These are phyloP conservation scores for Psittacara wagleri DNA, from an alignment of 2,113 vertebrate genomes.

Conservation along the genomic window DNA sequence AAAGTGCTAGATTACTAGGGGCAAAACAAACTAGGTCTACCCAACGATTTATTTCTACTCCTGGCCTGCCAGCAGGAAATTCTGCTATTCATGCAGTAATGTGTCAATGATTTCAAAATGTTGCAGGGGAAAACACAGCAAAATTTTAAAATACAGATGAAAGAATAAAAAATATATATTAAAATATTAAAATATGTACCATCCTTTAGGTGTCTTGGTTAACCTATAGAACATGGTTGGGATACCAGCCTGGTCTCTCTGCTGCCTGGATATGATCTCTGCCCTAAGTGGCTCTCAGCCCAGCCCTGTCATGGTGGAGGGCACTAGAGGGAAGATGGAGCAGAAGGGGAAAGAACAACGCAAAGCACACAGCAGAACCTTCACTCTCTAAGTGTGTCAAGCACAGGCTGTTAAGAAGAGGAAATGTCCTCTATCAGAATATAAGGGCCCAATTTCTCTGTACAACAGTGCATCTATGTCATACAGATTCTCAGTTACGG, in stretches of 20 bases:
- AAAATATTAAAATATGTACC: background rate
- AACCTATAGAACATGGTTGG: background rate
- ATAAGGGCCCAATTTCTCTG: conserved; percentile 12
- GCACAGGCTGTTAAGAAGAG: background rate
- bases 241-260: background rate
- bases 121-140: background rate
- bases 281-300: background rate
- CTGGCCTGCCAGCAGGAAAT: background rate
- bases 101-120: background rate
- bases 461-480: background rate
- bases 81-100: background rate
- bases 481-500: background rate
- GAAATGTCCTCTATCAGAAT: background rate
- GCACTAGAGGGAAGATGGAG: background rate
- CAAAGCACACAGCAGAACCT: background rate
- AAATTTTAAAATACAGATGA: background rate
- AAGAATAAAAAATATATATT: background rate
- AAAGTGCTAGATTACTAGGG: background rate
- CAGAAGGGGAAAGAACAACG: background rate
- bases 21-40: background rate
- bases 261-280: background rate
- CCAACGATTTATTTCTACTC: background rate
- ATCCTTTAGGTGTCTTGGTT: background rate
- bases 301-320: background rate
- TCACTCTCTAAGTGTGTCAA: background rate